Evolutionary conservation across 2,113 vertebrate species (phyloP).

Genomic region (Poicephalus meyeri): DNA sequence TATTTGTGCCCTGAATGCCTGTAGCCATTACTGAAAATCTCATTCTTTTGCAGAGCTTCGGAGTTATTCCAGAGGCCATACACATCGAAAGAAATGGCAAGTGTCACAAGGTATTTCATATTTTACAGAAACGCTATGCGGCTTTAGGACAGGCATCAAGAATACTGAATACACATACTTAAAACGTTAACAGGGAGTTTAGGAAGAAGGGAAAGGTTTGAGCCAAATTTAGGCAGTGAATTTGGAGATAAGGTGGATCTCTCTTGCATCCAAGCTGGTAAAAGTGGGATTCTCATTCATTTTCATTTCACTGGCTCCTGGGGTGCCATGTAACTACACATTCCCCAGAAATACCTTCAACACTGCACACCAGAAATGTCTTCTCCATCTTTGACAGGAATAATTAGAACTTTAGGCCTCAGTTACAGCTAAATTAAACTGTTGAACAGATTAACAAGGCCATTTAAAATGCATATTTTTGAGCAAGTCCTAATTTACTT

Average conservation of each 20-base stretch:
- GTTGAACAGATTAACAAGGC: neutral
- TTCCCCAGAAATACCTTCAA: neutral
- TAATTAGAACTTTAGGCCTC: neutral
- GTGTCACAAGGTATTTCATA: slow-evolving; percentile 40
- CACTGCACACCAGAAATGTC: neutral
- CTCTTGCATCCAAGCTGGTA: neutral
- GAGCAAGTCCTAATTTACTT: neutral
- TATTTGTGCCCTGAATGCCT: slow-evolving; percentile 42
- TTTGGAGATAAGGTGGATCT: neutral
- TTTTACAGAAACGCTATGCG: neutral
- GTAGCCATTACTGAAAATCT: slow-evolving; percentile 44
- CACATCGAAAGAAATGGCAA: slow-evolving; percentile 44
- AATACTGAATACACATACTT: neutral
- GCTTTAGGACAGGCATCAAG: slow-evolving; percentile 43
- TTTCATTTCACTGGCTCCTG: neutral
- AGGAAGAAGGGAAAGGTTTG: neutral
- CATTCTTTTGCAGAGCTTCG: slow-evolving; percentile 45
- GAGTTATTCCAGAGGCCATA: slow-evolving; percentile 44
- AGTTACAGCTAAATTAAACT: neutral
- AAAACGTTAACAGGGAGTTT: neutral
- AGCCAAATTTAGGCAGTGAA: neutral
- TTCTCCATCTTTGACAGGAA: neutral
- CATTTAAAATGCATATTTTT: neutral
- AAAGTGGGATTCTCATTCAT: neutral
- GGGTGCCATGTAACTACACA: accelerated